A percentile compares a stretch with the other conserved stretches of the same genome.
Conservation (phyloP, 2,113 vertebrate species). For the Sylvilagus bachmani region DNA sequence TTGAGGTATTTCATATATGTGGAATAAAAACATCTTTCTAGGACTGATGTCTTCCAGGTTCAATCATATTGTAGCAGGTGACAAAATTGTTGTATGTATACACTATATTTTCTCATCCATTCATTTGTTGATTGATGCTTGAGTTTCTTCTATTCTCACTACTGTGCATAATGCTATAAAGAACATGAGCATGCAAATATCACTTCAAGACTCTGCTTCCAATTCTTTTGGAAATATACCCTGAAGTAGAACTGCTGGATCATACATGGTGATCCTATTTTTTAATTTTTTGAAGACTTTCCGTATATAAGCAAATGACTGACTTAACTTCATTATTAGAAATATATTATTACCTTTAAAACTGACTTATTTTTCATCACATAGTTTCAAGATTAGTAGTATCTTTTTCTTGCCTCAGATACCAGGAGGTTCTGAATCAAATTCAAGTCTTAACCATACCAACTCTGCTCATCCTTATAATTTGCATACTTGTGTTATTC, state of each 20-base stretch:
- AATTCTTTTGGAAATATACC: neutral
- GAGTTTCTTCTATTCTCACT: neutral
- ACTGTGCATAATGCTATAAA: neutral
- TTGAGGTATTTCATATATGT: neutral
- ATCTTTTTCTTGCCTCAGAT: neutral
- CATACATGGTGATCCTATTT: neutral
- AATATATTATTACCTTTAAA: constrained; percentile 16
- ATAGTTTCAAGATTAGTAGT: neutral
- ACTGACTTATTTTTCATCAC: neutral
- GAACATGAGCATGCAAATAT: neutral
- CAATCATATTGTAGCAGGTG: neutral
- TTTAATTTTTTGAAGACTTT: constrained; percentile 19
- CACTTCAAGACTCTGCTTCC: neutral
- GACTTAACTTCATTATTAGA: constrained; percentile 12
- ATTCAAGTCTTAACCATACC: neutral
- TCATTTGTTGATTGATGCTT: neutral
- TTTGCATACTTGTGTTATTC: neutral
- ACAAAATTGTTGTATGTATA: neutral
- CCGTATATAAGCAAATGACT: neutral
- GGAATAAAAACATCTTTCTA: neutral
- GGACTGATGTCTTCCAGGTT: neutral
- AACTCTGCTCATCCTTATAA: neutral
- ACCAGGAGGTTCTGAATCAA: constrained; percentile 3
- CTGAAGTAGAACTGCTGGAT: neutral
- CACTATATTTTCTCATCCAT: neutral